Evolutionary conservation across 2,797 vertebrate genomes (phyloP), one percentile per base, ranked within the genome.

Genomic region (Parauchenoglanis ngamensis): DNA sequence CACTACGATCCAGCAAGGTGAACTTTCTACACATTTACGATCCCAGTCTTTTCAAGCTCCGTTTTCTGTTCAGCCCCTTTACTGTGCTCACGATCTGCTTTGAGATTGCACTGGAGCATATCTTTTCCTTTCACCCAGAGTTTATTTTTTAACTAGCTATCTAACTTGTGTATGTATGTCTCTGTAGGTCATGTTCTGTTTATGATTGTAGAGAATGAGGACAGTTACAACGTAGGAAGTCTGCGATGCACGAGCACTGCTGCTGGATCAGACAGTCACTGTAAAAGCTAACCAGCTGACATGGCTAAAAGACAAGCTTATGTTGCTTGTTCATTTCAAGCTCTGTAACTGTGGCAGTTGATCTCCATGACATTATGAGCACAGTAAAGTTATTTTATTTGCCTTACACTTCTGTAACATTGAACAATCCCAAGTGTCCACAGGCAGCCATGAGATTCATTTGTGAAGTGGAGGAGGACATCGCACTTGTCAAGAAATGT

Each of bases 1-100:
- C 98, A 11, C 94, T 99, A 70, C 95, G 98, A 59, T 97, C 98
- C 21, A 97, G 97, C 93, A 97, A 99, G 96, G 98, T 98, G 92
- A 87, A 11, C 13, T 54, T 19, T 31, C 11, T 25, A 57, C 72
- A n/a, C 4, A 61, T 68, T 70, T 54, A 15, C 0, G 0, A 23
- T 23, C 72, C 57, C 17, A 61, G 5, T 46, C 2, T 63, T 59
- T 56, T 21, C 4, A 59, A 12, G 40, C n/a, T 19, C 13, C 46
- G 52, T 11, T 75, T 75, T 49, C 44, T 57, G 28, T 79, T 35
- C 15, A 73, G 46, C 10, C 44, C 21, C 4, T 2, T 17, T 28
- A 77, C 10, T 28, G 23, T 54, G 49, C 49, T 6, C 2, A 7
- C 1, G 72, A 49, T 75, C 46, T 54, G 11, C 3, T 13, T 11